These are phyloP conservation scores for Salvelinus fontinalis DNA, from an alignment of 2,113 vertebrate genomes.

Conservation along the genomic window DNA sequence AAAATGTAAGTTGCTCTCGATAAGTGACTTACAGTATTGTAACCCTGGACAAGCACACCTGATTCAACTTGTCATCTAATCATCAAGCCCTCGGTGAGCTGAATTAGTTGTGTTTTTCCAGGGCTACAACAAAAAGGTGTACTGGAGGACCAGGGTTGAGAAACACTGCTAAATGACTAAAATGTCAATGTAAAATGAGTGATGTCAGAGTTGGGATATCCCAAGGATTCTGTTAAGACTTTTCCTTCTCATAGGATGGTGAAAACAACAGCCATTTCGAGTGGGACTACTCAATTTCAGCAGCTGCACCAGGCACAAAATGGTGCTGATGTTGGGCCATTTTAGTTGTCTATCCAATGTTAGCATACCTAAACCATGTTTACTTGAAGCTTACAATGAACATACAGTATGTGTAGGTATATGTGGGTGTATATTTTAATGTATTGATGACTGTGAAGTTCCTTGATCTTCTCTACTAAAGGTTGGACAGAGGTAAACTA, in stretches of 20 bases:
- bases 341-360: not conserved
- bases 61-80: too few relatives aligned
- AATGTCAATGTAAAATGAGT: too few relatives aligned
- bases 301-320: conserved; percentile 29
- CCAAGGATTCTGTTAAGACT: too few relatives aligned
- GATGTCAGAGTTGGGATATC: too few relatives aligned
- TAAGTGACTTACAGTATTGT: too few relatives aligned
- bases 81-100: too few relatives aligned
- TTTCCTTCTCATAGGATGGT: not conserved
- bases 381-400: not conserved
- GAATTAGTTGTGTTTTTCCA: too few relatives aligned
- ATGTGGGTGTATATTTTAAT: not conserved
- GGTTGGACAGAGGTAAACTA: not conserved
- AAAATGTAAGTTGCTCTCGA: too few relatives aligned
- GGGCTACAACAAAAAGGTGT: too few relatives aligned
- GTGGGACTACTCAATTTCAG: not conserved
- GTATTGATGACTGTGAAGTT: not conserved
- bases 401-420: not conserved
- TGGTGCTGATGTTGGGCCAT: conserved; percentile 6
- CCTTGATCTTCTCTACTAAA: not conserved
- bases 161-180: too few relatives aligned
- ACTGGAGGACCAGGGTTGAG: too few relatives aligned
- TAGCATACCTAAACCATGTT: not conserved
- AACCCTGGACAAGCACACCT: too few relatives aligned
- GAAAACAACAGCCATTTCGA: conserved; percentile 14